Percentiles rank a stretch among this genome's conserved stretches.
phyloP scores from a whole-genome alignment of 2,113 vertebrate species.

The Bos indicus region DNA sequence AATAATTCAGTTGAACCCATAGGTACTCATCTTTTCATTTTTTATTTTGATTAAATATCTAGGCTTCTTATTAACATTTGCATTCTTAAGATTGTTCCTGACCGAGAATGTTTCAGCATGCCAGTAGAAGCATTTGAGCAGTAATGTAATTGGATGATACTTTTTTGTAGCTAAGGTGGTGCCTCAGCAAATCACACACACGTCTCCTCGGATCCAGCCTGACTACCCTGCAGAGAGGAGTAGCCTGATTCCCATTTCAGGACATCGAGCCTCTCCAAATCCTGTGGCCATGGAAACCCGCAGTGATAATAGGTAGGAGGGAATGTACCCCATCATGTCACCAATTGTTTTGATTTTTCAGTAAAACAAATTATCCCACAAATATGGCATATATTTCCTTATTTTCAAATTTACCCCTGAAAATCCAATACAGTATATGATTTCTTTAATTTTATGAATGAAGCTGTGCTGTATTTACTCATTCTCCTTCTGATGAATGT shows the following conservation, averaged over 20 bases:
- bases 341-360: neutral
- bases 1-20: neutral
- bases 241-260: conserved; percentile 93
- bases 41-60: neutral
- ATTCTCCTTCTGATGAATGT: neutral
- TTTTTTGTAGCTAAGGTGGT: conserved; percentile 93
- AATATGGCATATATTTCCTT: neutral
- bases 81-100: neutral
- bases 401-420: neutral
- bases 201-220: conserved; percentile 94
- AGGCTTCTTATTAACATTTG: neutral
- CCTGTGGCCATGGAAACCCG: conserved; percentile 96
- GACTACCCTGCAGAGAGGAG: conserved; percentile 94
- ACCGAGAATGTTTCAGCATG: neutral
- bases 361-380: neutral
- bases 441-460: neutral
- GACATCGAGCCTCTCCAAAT: conserved; percentile 95
- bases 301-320: conserved; percentile 92
- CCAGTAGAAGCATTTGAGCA: neutral
- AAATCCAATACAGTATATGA: neutral
- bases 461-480: neutral
- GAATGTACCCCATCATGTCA: neutral
- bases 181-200: conserved; percentile 96
- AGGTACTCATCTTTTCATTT: neutral
- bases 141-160: conserved; percentile 19